Base-by-base conservation (phyloP, 2,888 invertebrate species). In the Spialia ferax region DNA sequence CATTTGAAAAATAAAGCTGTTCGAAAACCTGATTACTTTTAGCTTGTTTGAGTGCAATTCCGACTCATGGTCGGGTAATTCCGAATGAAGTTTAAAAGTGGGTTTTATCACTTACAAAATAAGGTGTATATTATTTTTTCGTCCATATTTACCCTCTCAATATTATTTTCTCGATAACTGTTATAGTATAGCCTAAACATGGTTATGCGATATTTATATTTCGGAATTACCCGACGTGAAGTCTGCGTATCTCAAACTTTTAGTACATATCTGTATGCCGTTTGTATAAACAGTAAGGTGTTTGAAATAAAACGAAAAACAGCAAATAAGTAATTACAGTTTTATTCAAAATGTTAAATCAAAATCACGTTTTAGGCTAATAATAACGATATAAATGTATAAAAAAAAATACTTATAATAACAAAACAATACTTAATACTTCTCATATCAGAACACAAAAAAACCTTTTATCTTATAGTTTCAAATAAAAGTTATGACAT, bases 341-440 rank as follows among this genome's bases (percentile, higher is more conserved):
- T 66, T 67, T 45, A 57, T 62, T 62, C 23, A 29, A 64, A n/a
- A 15, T 29, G 13, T 65, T 38, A 32, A 32, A 32, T 32, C 32
- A 32, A 32, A 32, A 32, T 35, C 35, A 35, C 35, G 35, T 35
- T 35, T 35, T 35, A 35, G 11, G 35, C 35, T 35, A 35, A 35
- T 35, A 35, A 35, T 35, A 35, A 35, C 35, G 35, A 35, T 35
- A 35, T 35, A 35, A 35, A 35, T 35, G 35, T 35, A 35, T 35
- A 35, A 35, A 35, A 35, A 26, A 35, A 35, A 35, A 35, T 35
- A 35, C 32, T 32, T 32, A 32, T 32, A 32, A 32, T 32, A 32
- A 32, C 32, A 32, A 32, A 32, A 32, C 32, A 32, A 32, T 32
- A 32, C 32, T 32, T 32, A 32, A 32, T 32, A 32, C 32, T 32